Evolutionary conservation across 2,888 invertebrate genomes (phyloP).

Genomic region (Drosophila peninsularis): DNA sequence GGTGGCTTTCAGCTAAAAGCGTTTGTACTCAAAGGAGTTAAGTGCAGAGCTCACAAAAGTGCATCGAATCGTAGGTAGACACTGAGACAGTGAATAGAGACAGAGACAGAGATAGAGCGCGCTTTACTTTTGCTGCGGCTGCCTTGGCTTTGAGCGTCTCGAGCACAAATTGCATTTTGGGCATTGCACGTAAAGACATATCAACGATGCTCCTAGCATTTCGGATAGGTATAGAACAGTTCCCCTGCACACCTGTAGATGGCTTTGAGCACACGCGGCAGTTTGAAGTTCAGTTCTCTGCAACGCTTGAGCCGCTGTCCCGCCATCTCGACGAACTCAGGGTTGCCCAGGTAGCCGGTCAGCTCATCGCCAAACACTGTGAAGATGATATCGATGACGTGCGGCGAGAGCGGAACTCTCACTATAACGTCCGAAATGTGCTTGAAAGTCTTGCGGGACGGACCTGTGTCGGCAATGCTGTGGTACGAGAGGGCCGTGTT

Average conservation of each 20-base stretch:
- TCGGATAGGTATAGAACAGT: neutral
- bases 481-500: conserved; percentile 42
- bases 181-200: neutral
- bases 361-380: conserved; percentile 47
- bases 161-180: conserved; percentile 22
- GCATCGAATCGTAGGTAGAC: conserved; percentile 51
- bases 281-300: neutral
- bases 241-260: conserved; percentile 1
- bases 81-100: conserved; percentile 13
- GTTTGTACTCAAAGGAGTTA: conserved; percentile 61
- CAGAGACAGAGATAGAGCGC: neutral
- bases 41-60: conserved; percentile 34
- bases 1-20: conserved; percentile 56
- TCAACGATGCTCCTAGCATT: conserved; percentile 20
- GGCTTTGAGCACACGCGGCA: fast-evolving
- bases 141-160: conserved; percentile 8
- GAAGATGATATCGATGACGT: conserved; percentile 47
- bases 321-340: conserved; percentile 30
- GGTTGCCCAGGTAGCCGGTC: conserved; percentile 31
- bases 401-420: conserved; percentile 16
- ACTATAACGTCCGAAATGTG: conserved; percentile 34
- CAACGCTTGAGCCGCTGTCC: conserved; percentile 8
- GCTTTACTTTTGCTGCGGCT: neutral
- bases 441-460: conserved; percentile 26
- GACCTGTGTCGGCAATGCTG: conserved; percentile 38